Base-by-base conservation (phyloP, 1,140 invertebrate species). In the Piezodorus guildinii region DNA sequence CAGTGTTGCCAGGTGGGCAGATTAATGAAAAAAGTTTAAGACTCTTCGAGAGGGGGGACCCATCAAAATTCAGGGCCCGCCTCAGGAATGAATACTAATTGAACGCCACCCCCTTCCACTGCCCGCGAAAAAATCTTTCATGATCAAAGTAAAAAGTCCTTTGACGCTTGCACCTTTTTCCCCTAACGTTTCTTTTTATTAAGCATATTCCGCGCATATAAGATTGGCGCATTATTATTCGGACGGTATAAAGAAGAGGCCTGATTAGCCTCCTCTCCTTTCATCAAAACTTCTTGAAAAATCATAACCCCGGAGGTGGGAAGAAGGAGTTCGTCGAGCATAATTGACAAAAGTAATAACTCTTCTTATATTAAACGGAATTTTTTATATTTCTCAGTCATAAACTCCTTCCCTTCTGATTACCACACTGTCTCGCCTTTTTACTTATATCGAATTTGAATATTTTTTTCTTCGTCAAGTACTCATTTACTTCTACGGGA, bases 11-110 rank as follows among this genome's bases (percentile, higher is more conserved):
- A 23, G 52, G 52, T 56, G 52, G 52, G 23, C 52, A 56, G 54
- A 63, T 63, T 63, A 63, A 63, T 63, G 62, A 63, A 63, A 63
- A 63, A 63, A 63, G 62, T 63, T 63, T 63, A 63, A 52, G 49
- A 39, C n/a, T 51, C 54, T 23, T 58, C 25, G 34, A 25, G 54
- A 21, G 9, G 62, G 45, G 21, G 52, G n/a, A 23, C 23, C 16
- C 62, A 63, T 63, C 62, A 63, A 63, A 63, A 63, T 63, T 63
- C 62, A 52, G 45, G 30, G 52, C 62, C 62, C 16, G 62, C 23
- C 30, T 58, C 30, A 58, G 54, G 54, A 44, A 63, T 63, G 62
- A 63, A 63, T 63, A 49, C 62, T 63, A 63, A 63, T 63, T 63
- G 43, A 59, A 54, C 16, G 16, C 46, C 46, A 9, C 6, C 46